phyloP scores from a whole-genome alignment of 2,888 invertebrate genomes.

The Eumacrocentrus americanus region DNA sequence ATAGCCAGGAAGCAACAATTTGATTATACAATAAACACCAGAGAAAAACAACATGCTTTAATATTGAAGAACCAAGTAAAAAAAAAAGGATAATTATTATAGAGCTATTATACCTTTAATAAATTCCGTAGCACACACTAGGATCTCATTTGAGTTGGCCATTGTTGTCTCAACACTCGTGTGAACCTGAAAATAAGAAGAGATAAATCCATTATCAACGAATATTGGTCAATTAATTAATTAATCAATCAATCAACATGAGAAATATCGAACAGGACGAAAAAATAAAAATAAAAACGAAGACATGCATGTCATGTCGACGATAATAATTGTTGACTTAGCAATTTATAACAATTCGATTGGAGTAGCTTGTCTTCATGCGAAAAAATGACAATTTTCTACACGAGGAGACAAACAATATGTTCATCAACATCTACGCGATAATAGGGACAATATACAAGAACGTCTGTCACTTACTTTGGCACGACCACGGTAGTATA shows the following conservation, averaged over 20 bases:
- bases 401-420: background rate
- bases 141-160: slow-evolving; percentile 52
- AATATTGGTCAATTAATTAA: background rate
- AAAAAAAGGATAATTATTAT: slow-evolving; percentile 12
- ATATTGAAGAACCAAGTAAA: background rate
- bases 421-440: background rate
- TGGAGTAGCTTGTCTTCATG: background rate
- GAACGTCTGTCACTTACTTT: slow-evolving; percentile 31
- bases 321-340: background rate
- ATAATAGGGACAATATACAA: background rate
- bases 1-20: slow-evolving; percentile 18
- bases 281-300: too few relatives aligned
- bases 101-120: slow-evolving; percentile 50
- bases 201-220: background rate
- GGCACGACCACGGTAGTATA: background rate
- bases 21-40: background rate
- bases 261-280: too few relatives aligned
- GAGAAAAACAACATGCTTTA: background rate
- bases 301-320: too few relatives aligned
- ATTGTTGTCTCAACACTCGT: slow-evolving; percentile 38
- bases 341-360: background rate
- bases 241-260: background rate
- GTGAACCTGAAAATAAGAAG: slow-evolving; percentile 14
- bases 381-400: background rate
- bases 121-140: slow-evolving; percentile 54